phyloP scores from a whole-genome alignment of 2,113 vertebrate genomes.

The Nettapus auritus region DNA sequence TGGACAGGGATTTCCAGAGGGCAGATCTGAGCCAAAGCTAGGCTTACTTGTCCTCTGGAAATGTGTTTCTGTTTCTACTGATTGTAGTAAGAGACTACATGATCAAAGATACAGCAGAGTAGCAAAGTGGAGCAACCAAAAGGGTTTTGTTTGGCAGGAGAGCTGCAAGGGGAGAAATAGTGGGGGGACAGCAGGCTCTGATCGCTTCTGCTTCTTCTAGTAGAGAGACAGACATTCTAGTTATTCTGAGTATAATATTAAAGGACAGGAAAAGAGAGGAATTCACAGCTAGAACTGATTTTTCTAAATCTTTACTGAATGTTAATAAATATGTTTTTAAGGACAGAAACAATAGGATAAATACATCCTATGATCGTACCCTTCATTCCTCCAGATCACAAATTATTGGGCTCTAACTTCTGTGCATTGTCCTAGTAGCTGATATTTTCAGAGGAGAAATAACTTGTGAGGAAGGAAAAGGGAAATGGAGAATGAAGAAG shows the following conservation, averaged over 20 bases:
- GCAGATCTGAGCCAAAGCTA: background rate
- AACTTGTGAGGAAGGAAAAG: background rate
- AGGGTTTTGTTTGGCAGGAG: background rate
- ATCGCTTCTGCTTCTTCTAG: background rate
- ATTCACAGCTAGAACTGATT: background rate
- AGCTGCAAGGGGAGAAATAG: background rate
- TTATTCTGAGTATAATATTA: background rate
- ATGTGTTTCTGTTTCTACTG: background rate
- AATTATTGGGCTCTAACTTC: background rate
- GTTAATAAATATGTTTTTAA: background rate
- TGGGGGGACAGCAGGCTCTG: background rate
- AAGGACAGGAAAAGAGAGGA: background rate
- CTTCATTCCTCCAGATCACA: background rate
- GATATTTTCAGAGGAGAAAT: background rate
- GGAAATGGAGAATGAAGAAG: background rate
- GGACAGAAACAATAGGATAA: background rate
- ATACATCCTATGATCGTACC: background rate
- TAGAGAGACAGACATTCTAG: fast-evolving
- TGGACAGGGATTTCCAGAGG: background rate
- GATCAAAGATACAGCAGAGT: conserved; percentile 1
- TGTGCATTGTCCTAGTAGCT: background rate
- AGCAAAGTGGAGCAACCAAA: background rate
- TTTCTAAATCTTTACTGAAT: background rate
- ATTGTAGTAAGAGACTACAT: background rate
- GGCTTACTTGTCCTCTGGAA: background rate